Evolutionary conservation across 2,113 vertebrate genomes (phyloP).

Genomic region (Nibea coibor): DNA sequence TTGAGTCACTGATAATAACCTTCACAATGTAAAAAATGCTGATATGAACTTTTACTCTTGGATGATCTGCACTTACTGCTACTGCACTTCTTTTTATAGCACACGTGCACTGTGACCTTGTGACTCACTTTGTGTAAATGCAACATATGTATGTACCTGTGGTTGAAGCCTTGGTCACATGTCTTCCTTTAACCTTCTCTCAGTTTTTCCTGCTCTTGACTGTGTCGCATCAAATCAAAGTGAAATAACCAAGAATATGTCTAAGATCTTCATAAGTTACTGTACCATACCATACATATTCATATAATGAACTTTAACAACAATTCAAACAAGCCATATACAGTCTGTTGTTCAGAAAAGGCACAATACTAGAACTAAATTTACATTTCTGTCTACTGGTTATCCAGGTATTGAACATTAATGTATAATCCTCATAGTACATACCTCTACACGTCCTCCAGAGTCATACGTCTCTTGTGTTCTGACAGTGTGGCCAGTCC

Average conservation of each 20-base stretch:
- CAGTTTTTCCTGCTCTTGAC: neutral
- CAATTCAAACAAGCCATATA: neutral
- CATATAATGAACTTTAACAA: neutral
- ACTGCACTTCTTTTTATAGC: neutral
- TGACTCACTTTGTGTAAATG: slow-evolving; percentile 1
- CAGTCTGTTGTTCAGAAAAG: neutral
- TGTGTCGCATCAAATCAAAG: neutral
- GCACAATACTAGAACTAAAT: neutral
- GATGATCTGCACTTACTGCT: neutral
- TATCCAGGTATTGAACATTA: slow-evolving; percentile 45
- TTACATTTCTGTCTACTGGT: neutral
- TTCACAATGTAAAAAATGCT: slow-evolving; percentile 5
- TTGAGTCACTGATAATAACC: slow-evolving; percentile 32
- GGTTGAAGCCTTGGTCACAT: neutral
- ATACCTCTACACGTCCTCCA: slow-evolving; percentile 34
- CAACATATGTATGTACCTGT: neutral
- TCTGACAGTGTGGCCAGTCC: slow-evolving; percentile 74
- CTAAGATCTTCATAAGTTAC: neutral
- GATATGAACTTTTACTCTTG: slow-evolving; percentile 6
- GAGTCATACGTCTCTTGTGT: slow-evolving; percentile 65
- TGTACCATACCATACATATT: neutral
- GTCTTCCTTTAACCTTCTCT: neutral
- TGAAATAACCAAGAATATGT: neutral
- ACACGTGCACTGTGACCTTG: slow-evolving; percentile 3
- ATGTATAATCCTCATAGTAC: slow-evolving; percentile 27